Evolutionary conservation across 2,113 vertebrate species (phyloP).

Genomic region (Australoheros scitulus): DNA sequence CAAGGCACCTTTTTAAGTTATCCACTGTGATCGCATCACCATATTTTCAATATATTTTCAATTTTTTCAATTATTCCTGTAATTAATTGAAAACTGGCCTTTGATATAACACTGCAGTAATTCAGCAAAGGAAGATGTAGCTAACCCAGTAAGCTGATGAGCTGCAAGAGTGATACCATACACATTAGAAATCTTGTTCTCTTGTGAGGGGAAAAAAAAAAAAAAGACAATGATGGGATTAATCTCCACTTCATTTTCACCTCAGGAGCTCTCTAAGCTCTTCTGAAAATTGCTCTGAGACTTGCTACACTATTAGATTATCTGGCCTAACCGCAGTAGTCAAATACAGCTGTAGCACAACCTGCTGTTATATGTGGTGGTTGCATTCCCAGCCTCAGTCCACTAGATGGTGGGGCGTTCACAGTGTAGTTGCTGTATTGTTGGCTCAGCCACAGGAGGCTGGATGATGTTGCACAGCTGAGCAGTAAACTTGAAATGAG

Average conservation of each 20-base stretch:
- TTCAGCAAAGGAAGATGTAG: neutral
- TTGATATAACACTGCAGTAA: neutral
- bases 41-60: constrained; percentile 3
- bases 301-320: neutral
- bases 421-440: neutral
- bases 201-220: neutral
- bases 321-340: neutral
- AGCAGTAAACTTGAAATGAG: neutral
- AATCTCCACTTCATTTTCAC: constrained; percentile 36
- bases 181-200: neutral
- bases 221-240: neutral
- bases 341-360: neutral
- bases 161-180: neutral
- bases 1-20: too few species aligned
- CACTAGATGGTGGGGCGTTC: constrained; percentile 64
- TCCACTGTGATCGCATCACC: neutral
- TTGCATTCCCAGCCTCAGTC: constrained; percentile 18
- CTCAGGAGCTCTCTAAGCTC: neutral
- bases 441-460: neutral
- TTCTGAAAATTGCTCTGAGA: constrained; percentile 26
- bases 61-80: neutral
- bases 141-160: neutral
- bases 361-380: neutral
- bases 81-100: neutral
- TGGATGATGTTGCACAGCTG: neutral